These are phyloP conservation scores for Buceros bicornis DNA, from an alignment of 2,797 vertebrate species.

Conservation along the genomic window DNA sequence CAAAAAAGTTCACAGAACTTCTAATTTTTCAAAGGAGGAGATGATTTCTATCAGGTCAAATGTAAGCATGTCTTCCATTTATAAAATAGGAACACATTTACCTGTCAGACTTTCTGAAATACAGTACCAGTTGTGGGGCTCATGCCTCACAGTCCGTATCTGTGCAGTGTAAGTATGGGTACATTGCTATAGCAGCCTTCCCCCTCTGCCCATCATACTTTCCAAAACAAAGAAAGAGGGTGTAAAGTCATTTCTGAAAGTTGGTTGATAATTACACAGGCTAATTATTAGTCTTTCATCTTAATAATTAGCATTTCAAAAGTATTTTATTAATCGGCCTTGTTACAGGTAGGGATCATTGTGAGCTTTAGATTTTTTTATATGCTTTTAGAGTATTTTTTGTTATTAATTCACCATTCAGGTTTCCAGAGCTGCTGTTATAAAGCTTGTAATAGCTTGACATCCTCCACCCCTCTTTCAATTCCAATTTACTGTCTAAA, in stretches of 20 bases:
- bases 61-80: background rate
- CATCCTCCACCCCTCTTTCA: background rate
- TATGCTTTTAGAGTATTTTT: background rate
- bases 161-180: background rate
- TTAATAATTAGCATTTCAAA: conserved; percentile 45
- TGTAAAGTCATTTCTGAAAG: conserved; percentile 27
- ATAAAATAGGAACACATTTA: background rate
- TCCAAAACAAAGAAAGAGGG: conserved; percentile 15
- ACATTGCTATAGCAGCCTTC: background rate
- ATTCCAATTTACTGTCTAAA: conserved; percentile 29
- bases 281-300: conserved; percentile 33
- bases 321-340: conserved; percentile 24
- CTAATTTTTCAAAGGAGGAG: background rate
- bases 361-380: background rate
- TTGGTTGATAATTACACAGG: background rate
- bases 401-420: background rate
- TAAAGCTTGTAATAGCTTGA: conserved; percentile 22
- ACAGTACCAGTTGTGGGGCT: background rate
- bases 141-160: background rate
- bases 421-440: background rate
- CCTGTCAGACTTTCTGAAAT: background rate
- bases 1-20: background rate
- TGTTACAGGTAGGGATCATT: background rate
- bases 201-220: background rate
- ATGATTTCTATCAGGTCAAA: background rate